Evolutionary conservation across 2,888 invertebrate genomes (phyloP).

Genomic region (Thumatha senex): DNA sequence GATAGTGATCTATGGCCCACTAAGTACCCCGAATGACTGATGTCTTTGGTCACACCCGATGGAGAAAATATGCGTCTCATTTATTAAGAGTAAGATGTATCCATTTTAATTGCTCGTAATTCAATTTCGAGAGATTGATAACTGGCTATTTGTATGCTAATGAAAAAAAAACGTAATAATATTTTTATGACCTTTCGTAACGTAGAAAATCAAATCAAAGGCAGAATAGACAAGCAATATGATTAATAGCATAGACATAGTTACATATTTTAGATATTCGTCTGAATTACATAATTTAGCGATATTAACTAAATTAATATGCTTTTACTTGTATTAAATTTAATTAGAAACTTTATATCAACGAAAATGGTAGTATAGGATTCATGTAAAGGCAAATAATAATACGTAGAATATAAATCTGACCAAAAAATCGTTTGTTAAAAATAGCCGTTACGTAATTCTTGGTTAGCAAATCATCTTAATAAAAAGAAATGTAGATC

Average conservation of each 20-base stretch:
- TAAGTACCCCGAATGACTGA: background rate
- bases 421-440: background rate
- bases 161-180: constrained; percentile 8
- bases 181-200: constrained; percentile 3
- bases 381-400: constrained; percentile 11
- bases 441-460: background rate
- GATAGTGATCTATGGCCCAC: constrained; percentile 8
- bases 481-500: no score
- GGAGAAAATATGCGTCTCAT: background rate
- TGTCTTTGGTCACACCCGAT: background rate
- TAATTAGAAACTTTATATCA: constrained; percentile 7
- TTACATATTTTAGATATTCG: constrained; percentile 7
- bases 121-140: constrained; percentile 11
- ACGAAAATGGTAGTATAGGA: constrained; percentile 10
- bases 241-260: constrained; percentile 6
- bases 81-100: background rate
- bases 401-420: constrained; percentile 1
- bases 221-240: constrained; percentile 16
- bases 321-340: constrained; percentile 14
- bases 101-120: constrained; percentile 9
- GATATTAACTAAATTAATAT: constrained; percentile 1
- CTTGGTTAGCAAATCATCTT: background rate
- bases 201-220: constrained; percentile 12
- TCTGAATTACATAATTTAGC: constrained; percentile 6
- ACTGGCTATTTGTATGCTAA: constrained; percentile 5